Evolutionary conservation across 1,140 invertebrate species (phyloP).

Genomic region (Tetragonula clypearis): DNA sequence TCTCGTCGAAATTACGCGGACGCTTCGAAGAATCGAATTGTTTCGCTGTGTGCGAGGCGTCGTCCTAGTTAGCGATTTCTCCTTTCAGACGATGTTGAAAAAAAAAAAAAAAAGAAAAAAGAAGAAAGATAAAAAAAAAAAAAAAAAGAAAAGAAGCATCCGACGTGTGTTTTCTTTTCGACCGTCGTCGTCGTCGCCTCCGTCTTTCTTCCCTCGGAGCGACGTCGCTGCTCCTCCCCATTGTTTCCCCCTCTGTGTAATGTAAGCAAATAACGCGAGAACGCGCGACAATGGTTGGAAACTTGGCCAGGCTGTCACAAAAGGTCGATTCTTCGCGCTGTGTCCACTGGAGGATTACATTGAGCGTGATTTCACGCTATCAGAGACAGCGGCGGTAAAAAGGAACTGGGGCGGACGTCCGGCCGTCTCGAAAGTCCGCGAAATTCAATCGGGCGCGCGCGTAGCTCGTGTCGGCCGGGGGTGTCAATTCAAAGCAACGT

Average conservation of each 20-base stretch:
- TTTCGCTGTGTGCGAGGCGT: too few relatives aligned
- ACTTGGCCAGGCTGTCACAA: conserved; percentile 22
- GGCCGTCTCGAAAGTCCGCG: conserved; percentile 65
- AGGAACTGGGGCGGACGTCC: conserved; percentile 73
- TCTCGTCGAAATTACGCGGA: too few relatives aligned
- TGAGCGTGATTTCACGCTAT: conserved; percentile 43
- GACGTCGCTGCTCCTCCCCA: neutral
- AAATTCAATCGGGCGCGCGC: conserved; percentile 66
- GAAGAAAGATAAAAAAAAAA: too few relatives aligned
- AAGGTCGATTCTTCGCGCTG: conserved; percentile 36
- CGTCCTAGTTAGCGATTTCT: too few relatives aligned
- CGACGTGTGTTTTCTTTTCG: neutral
- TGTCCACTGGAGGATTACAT: conserved; percentile 50
- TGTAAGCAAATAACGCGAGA: conserved; percentile 27
- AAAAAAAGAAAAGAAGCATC: too few relatives aligned
- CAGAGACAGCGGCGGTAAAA: conserved; percentile 53
- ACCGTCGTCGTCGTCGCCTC: too few relatives aligned
- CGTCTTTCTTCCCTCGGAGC: neutral
- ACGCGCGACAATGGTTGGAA: conserved; percentile 17
- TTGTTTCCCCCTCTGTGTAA: neutral
- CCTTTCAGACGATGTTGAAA: too few relatives aligned
- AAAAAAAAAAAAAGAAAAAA: too few relatives aligned
- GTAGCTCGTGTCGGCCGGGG: conserved; percentile 53
- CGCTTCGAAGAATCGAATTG: too few relatives aligned
- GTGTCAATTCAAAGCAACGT: conserved; percentile 76